phyloP scores from a whole-genome alignment of 2,113 vertebrate species.

The Struthio camelus region DNA sequence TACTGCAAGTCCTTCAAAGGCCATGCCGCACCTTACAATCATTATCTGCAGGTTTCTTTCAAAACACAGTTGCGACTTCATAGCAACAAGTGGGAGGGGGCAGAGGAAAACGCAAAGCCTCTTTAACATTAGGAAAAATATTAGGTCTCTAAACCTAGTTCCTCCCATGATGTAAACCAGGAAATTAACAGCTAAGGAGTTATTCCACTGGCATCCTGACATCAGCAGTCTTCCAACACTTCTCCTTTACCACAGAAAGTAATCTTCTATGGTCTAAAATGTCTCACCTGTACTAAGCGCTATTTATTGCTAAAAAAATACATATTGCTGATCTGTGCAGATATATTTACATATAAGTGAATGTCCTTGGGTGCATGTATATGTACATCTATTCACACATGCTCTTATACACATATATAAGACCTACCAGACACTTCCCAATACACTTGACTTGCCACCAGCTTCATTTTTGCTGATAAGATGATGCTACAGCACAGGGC shows the following conservation, averaged over 20 bases:
- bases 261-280: accelerated
- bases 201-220: background rate
- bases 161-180: background rate
- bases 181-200: background rate
- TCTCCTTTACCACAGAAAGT: background rate
- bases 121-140: background rate
- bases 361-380: background rate
- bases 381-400: accelerated
- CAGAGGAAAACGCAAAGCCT: background rate
- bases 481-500: background rate
- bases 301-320: background rate
- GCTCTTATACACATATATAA: accelerated
- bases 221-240: background rate
- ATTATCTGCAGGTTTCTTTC: too few relatives aligned
- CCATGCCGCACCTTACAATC: background rate
- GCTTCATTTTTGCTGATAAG: background rate
- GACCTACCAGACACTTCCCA: background rate
- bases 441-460: background rate
- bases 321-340: accelerated
- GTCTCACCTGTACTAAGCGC: background rate
- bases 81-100: too few relatives aligned
- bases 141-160: too few relatives aligned
- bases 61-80: too few relatives aligned
- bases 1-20: background rate
- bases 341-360: background rate